Base-by-base conservation (phyloP, 2,888 invertebrate species). In the Himalopsyche kuldschensis region DNA sequence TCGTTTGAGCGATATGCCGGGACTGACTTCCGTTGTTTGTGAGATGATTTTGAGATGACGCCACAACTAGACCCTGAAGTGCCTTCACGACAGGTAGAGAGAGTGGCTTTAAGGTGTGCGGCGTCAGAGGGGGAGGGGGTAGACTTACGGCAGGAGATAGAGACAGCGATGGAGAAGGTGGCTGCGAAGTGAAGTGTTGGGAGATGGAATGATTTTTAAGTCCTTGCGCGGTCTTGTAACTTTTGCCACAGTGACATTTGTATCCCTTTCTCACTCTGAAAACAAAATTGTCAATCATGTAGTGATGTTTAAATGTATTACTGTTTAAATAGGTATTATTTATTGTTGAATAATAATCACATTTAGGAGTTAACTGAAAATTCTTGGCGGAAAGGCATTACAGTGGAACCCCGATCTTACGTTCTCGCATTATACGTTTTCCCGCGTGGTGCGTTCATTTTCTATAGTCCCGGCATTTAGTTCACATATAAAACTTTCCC, bases 171-270 rank as follows among this genome's bases (percentile, higher is more conserved):
- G 84, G 30, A n/a, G 86, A 48, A 80, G 87, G 86, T 2, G 88
- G 86, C 27, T 80, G 85, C 10, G 82, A 48, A 10, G 86, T 80
- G 63, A 90, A 87, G 48, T 85, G 87, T 83, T 85, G 86, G 47
- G 83, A 55, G 63, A 90, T 87, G 1, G 94, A 93, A 89, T 97
- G 96, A 88, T 93, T 94, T 89, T 95, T 95, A 88, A 97, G 92
- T 84, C 96, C 96, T 90, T 95, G 95, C 79, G 94, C 93, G 86
- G 96, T 96, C 91, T 95, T 96, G 92, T 97, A 97, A 89, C 94
- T 95, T 92, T 96, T 97, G 88, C 96, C 96, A 91, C 97, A 97
- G 89, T 94, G 94, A 90, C 96, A 97, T 89, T 95, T 95, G 91
- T 94, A 96, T 69, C 94, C 94, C 91, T 96, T 96, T 89, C 94